phyloP scores from a whole-genome alignment of 1,140 invertebrate genomes.

The Tenebrio molitor region DNA sequence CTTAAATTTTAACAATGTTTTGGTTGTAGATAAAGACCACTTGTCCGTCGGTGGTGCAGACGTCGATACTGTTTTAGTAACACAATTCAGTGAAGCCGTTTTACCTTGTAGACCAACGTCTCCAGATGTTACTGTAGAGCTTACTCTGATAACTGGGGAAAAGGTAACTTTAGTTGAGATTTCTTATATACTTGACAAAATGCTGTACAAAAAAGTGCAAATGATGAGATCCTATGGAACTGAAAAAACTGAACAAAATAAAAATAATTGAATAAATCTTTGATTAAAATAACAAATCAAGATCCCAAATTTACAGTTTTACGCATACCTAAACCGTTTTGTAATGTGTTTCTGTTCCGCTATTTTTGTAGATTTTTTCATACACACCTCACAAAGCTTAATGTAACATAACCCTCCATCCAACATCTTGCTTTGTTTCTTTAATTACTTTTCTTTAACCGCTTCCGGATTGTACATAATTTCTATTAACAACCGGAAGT shows the following conservation, averaged over 20 bases:
- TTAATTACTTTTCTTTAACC: constrained; percentile 1
- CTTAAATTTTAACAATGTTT: too few relatives aligned
- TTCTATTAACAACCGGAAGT: constrained; percentile 37
- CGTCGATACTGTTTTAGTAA: constrained; percentile 63
- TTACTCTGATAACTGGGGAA: constrained; percentile 66
- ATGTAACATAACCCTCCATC: too few relatives aligned
- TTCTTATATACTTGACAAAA: too few relatives aligned
- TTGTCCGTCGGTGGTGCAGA: constrained; percentile 68
- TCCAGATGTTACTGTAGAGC: constrained; percentile 72
- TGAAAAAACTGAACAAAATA: too few relatives aligned
- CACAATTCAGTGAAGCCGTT: constrained; percentile 66
- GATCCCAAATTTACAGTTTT: too few relatives aligned
- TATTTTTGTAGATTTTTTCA: too few relatives aligned
- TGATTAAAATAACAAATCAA: too few relatives aligned
- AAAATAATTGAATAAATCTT: too few relatives aligned
- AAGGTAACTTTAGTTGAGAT: constrained; percentile 49
- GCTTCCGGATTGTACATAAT: constrained; percentile 42
- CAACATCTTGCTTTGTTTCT: neutral
- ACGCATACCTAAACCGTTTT: too few relatives aligned
- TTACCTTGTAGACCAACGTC: constrained; percentile 80
- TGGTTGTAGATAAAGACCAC: constrained; percentile 68
- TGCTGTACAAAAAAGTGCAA: constrained; percentile 2
- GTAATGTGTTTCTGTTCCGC: too few relatives aligned
- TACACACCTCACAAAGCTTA: too few relatives aligned
- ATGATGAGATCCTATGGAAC: too few relatives aligned